phyloP scores from a whole-genome alignment of 2,797 vertebrate genomes.

The Rhincodon typus region DNA sequence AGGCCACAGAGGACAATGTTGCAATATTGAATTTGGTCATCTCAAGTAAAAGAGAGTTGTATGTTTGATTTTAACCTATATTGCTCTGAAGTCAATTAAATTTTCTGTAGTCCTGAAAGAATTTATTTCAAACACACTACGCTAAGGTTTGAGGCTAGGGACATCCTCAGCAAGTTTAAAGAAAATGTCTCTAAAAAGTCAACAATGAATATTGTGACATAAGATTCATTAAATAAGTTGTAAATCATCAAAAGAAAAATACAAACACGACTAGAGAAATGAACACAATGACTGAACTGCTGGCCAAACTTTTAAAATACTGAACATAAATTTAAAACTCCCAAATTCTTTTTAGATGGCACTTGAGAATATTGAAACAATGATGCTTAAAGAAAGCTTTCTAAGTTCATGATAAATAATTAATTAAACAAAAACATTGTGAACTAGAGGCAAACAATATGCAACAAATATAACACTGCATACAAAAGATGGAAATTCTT shows the following conservation, averaged over 20 bases:
- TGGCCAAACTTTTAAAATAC: not conserved
- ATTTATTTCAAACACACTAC: not conserved
- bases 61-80: not conserved
- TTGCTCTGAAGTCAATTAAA: not conserved
- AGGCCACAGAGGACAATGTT: not conserved
- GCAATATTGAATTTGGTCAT: not conserved
- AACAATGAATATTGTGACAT: not conserved
- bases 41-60: not conserved
- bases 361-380: not conserved
- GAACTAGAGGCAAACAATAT: not conserved
- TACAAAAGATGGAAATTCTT: not conserved
- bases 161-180: not conserved
- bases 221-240: not conserved
- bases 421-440: not conserved
- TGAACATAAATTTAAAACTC: not conserved
- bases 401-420: not conserved
- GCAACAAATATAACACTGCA: not conserved
- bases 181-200: not conserved
- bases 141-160: not conserved
- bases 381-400: not conserved
- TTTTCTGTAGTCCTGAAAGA: not conserved
- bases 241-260: not conserved
- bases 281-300: not conserved
- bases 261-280: not conserved
- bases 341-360: not conserved